Evolutionary conservation across 2,797 vertebrate genomes (phyloP), one percentile per base, ranked within the genome.

Genomic region (Staurois parvus): DNA sequence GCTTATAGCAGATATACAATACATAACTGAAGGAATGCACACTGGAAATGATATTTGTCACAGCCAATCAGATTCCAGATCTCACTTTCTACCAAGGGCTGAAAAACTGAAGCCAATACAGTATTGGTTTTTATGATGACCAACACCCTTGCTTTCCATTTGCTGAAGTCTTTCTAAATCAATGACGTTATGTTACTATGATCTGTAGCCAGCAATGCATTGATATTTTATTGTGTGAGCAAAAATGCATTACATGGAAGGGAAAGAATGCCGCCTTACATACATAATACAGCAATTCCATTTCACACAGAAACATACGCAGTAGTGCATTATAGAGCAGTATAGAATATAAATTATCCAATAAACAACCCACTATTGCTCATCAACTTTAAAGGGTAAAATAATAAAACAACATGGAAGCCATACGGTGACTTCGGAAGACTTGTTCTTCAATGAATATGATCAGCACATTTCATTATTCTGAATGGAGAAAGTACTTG

Each of bases 401-500:
- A 78, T 30, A 77, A 84, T 70, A 72, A 78, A 84, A 70, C 30
- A 74, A 48, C 77, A 75, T 69, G 67, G 24, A 56, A 32, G 26
- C 30, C 56, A 37, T 76, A 80, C 72, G 26, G 24, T 32, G 45
- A 30, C 62, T 37, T 79, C n/a, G 52, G 45, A 56, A 68, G 66
- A 68, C 76, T 48, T 62, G 79, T 59, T 77, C 72, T 64, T 73
- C 56, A 45, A 78, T 52, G 79, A 72, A 77, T 78, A 77, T 82
- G 76, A 82, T 83, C 75, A 81, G 84, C 72, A 40, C 37, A 85
- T 80, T 81, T 68, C 77, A 70, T 86, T 86, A 78, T 78, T 78
- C 32, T 66, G 74, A 78, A 78, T 67, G 29, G 37, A 82, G 75
- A 68, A 72, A 78, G 79, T 59, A 73, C 79, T 72, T 70, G 84